These are phyloP conservation scores for Umimayanthus kanabou DNA, from an alignment of 92 coral and sea anemone species.

Conservation along the genomic window DNA sequence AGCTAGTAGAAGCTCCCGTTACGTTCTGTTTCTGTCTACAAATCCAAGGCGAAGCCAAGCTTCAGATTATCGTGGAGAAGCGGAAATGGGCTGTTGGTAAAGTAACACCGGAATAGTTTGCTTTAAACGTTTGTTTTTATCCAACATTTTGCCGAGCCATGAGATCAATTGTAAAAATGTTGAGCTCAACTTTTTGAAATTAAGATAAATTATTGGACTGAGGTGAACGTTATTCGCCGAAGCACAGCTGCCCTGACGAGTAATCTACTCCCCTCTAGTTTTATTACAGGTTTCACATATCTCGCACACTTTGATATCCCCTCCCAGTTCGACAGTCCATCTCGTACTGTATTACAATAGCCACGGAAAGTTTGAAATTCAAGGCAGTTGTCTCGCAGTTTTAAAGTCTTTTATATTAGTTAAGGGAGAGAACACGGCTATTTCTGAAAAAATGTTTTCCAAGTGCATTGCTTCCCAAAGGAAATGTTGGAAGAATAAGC, in stretches of 20 bases:
- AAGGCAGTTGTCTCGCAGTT: too few relatives aligned
- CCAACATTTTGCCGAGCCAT: background rate
- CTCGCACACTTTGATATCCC: too few relatives aligned
- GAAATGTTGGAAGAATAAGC: too few relatives aligned
- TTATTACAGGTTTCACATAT: too few relatives aligned
- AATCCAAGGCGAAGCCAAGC: background rate
- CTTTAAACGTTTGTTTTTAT: background rate
- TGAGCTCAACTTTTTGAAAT: background rate
- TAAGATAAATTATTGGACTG: background rate
- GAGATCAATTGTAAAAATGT: background rate
- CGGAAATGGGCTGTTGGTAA: background rate
- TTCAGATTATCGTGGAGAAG: background rate
- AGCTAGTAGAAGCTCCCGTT: background rate
- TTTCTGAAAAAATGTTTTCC: too few relatives aligned
- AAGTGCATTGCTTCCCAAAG: too few relatives aligned
- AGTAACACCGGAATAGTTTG: too few relatives aligned
- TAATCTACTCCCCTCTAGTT: background rate
- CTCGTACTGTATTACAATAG: too few relatives aligned
- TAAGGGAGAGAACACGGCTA: too few relatives aligned
- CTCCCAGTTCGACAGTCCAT: too few relatives aligned
- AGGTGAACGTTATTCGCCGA: background rate
- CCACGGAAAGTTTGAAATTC: too few relatives aligned
- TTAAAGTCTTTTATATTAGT: too few relatives aligned
- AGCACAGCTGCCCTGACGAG: background rate
- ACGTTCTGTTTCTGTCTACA: background rate